phyloP scores from a whole-genome alignment of 2,113 vertebrate genomes.

The Symphodus melops region DNA sequence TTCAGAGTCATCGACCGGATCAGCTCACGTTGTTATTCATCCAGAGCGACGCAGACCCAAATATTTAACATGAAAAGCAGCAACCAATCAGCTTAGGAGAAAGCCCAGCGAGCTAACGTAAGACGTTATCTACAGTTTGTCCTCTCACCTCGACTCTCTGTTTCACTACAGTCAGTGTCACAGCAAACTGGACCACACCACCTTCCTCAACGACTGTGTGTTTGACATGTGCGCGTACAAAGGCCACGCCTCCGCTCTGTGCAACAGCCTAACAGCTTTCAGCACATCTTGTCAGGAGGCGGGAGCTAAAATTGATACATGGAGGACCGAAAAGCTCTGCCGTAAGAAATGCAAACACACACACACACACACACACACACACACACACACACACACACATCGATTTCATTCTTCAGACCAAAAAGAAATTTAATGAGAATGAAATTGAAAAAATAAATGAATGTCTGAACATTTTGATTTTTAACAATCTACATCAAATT shows the following conservation, averaged over 20 bases:
- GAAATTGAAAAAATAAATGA: too few species aligned
- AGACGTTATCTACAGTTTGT: neutral
- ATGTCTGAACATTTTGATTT: too few species aligned
- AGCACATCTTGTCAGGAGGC: conserved; percentile 37
- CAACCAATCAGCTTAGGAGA: too few species aligned
- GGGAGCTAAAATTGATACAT: conserved; percentile 12
- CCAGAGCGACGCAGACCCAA: too few species aligned
- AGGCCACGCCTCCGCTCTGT: conserved; percentile 32
- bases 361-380: too few species aligned
- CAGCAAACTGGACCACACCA: conserved; percentile 13
- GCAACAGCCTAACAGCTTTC: conserved; percentile 41
- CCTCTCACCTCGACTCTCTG: neutral
- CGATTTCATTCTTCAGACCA: too few species aligned
- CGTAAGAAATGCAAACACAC: conserved; percentile 17
- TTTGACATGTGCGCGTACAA: conserved; percentile 41
- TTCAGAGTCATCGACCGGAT: too few species aligned
- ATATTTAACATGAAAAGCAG: too few species aligned
- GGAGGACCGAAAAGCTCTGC: conserved; percentile 21
- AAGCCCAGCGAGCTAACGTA: too few species aligned
- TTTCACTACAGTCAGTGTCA: conserved; percentile 35
- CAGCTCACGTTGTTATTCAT: too few species aligned
- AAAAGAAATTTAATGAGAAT: too few species aligned
- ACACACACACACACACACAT: neutral
- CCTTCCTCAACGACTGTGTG: conserved; percentile 25
- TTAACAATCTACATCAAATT: too few species aligned